A percentile compares a stretch with the other conserved stretches of the same genome.
These are phyloP conservation scores for Lamprotornis superbus DNA, from an alignment of 2,113 vertebrate species.

Conservation along the genomic window DNA sequence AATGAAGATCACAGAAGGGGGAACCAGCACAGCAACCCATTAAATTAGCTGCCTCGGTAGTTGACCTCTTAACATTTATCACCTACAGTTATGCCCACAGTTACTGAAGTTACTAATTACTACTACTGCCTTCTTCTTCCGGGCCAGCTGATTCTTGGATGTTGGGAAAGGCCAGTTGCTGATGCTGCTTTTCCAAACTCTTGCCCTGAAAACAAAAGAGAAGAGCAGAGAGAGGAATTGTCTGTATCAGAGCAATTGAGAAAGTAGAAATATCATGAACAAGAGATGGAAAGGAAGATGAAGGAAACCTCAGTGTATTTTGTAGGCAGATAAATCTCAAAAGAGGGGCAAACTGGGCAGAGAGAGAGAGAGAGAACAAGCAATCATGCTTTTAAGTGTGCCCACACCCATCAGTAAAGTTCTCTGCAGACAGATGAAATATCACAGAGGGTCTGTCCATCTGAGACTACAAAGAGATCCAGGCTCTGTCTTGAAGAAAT, in stretches of 20 bases:
- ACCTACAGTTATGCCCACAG: background rate
- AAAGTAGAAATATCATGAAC: background rate
- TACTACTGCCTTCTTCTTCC: background rate
- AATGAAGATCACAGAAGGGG: background rate
- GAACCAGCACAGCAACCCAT: background rate
- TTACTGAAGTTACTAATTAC: background rate
- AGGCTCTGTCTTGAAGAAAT: background rate
- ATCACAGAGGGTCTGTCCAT: background rate
- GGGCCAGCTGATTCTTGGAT: background rate
- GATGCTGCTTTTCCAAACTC: background rate
- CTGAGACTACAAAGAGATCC: background rate
- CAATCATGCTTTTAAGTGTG: background rate
- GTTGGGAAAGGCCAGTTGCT: background rate
- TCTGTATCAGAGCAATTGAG: background rate
- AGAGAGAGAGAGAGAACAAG: background rate
- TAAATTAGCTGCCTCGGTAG: background rate
- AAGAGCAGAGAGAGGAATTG: background rate
- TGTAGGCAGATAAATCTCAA: background rate
- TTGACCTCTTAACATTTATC: slow-evolving; percentile 13
- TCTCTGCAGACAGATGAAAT: background rate
- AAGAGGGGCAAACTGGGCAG: background rate
- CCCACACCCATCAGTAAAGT: background rate
- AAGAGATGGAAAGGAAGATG: background rate
- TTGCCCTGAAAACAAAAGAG: background rate
- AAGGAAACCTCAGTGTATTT: background rate